These are phyloP conservation scores for Neuroterus valhalla DNA, from an alignment of 1,140 invertebrate species.

Conservation along the genomic window DNA sequence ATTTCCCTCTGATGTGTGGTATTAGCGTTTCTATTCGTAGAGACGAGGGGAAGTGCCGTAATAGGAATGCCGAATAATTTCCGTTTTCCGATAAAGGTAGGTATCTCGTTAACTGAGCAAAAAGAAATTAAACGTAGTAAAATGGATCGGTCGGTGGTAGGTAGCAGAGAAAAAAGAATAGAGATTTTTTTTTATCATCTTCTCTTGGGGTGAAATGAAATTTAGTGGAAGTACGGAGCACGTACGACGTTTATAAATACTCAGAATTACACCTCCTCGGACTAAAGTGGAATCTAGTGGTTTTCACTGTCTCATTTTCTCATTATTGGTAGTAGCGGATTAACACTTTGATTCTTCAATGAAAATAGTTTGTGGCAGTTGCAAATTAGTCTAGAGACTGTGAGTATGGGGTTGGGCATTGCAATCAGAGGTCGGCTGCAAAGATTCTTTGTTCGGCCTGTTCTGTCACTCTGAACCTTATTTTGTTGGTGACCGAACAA, in stretches of 20 bases:
- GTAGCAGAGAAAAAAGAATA: conserved; percentile 26
- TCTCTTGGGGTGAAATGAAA: conserved; percentile 2
- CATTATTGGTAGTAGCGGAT: too few species aligned
- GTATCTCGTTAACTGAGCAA: conserved; percentile 39
- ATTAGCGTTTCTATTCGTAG: conserved; percentile 26
- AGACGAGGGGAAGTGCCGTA: conserved; percentile 29
- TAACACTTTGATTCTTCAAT: too few species aligned
- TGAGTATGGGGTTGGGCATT: too few species aligned
- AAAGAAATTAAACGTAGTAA: conserved; percentile 45
- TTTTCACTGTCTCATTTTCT: too few species aligned
- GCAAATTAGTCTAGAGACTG: too few species aligned
- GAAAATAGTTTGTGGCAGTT: too few species aligned
- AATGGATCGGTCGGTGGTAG: conserved; percentile 23
- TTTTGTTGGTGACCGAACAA: too few species aligned
- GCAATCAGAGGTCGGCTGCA: too few species aligned
- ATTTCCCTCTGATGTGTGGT: conserved; percentile 35
- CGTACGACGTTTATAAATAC: not conserved
- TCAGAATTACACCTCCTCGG: too few species aligned
- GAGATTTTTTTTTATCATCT: conserved; percentile 26
- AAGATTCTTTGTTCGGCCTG: too few species aligned
- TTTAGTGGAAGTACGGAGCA: conserved; percentile 12
- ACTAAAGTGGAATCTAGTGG: too few species aligned
- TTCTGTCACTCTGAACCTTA: too few species aligned
- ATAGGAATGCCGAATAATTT: conserved; percentile 42
- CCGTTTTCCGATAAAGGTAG: conserved; percentile 40